phyloP scores from a whole-genome alignment of 2,797 vertebrate species.

The Macropodus opercularis region DNA sequence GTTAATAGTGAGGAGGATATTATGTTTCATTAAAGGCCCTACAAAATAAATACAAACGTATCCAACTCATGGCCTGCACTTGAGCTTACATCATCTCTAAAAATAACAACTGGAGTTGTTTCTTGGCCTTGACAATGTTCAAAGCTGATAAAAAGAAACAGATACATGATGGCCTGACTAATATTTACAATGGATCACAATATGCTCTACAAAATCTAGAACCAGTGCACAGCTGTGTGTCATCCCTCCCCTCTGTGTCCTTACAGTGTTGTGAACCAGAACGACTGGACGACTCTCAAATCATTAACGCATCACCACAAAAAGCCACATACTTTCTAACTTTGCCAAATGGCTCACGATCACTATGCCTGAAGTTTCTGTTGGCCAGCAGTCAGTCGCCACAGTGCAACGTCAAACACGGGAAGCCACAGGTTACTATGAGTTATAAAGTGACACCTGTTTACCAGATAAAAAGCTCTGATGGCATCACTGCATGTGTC shows the following conservation, averaged over 20 bases:
- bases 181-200: conserved; percentile 57
- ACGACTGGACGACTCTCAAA: conserved; percentile 27
- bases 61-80: conserved; percentile 34
- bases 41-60: conserved; percentile 57
- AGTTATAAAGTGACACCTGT: conserved; percentile 32
- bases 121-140: conserved; percentile 60
- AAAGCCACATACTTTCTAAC: conserved; percentile 37
- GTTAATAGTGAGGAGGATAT: conserved; percentile 53
- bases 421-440: conserved; percentile 51
- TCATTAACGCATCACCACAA: conserved; percentile 49
- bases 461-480: conserved; percentile 36
- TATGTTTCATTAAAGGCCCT: conserved; percentile 55
- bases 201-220: conserved; percentile 18
- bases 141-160: conserved; percentile 61
- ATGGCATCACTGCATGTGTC: conserved; percentile 14
- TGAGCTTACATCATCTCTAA: conserved; percentile 65
- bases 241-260: conserved; percentile 29
- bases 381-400: conserved; percentile 44
- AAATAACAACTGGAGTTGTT: conserved; percentile 53
- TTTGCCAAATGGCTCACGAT: conserved; percentile 48
- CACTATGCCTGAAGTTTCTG: conserved; percentile 46
- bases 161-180: conserved; percentile 45
- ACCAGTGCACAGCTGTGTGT: conserved; percentile 43
- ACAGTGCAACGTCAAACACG: conserved; percentile 47
- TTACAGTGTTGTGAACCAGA: conserved; percentile 30